Evolutionary conservation across 1,140 invertebrate species (phyloP), one percentile per base, ranked within the genome.

Genomic region (Apis cerana): DNA sequence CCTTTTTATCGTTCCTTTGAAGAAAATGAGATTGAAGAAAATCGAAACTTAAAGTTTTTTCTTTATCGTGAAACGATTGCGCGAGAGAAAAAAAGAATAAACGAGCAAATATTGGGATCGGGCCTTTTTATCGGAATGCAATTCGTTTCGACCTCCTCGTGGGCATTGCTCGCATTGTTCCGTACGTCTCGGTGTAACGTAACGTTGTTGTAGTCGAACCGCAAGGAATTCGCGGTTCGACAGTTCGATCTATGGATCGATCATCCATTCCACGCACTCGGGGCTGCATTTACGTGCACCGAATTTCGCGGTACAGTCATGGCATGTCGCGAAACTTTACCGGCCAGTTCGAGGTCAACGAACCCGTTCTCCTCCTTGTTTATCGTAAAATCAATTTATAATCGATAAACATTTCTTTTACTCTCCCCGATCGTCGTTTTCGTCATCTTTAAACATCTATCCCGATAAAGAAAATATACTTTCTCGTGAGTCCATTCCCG

Each of bases 261-360:
- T 74, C 79, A 77, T 85, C 72, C 69, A 79, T 85, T 85, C 68
- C 78, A 85, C 80, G 80, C 81, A 65, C 23, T 67, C 54, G 52
- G 58, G 12, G 43, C 74, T 48, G 58, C 70, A 75, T 69, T 80
- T 80, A 79, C 78, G 71, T 74, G 75, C 54, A 72, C 64, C 67
- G 85, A 87, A 87, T 83, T 72, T 86, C 77, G 76, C 84, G 71
- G 75, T 74, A 33, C 33, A 52, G 58, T 19, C 59, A 21, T 68
- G 74, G 78, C 48, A 79, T 72, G 70, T 85, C 79, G 80, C 75
- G 59, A 75, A 68, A 62, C 27, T n/a, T 59, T 79, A 84, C 80
- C 80, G 88, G 71, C 54, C 61, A 19, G 78, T 56, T 11, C 50
- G 86, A 88, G 83, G 85, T 89, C 83, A 89, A 90, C 81, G 86